Evolutionary conservation across 2,888 invertebrate species (phyloP).

Genomic region (Zele albiditarsus): DNA sequence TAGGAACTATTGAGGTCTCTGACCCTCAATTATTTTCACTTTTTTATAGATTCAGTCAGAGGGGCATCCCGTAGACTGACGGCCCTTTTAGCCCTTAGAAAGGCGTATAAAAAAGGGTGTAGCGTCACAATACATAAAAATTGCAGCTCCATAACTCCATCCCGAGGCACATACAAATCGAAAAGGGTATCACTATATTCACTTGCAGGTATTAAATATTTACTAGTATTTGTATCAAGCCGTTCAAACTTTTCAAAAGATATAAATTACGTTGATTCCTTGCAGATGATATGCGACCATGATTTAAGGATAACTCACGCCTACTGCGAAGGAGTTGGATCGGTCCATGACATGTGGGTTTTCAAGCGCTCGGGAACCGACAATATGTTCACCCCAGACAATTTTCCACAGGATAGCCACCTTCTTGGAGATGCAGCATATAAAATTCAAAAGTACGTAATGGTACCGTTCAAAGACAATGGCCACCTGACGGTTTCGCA

Average conservation of each 20-base stretch:
- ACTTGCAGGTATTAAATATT: constrained; percentile 17
- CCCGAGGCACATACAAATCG: constrained; percentile 12
- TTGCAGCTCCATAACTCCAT: constrained; percentile 18
- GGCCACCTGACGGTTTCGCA: constrained; percentile 34
- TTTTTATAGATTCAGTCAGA: no score
- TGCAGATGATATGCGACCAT: neutral
- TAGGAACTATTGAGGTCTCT: no score
- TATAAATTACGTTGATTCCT: neutral
- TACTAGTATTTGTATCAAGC: no score
- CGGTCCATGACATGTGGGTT: neutral
- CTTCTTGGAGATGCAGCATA: constrained; percentile 37
- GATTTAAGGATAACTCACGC: neutral
- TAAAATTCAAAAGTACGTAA: constrained; percentile 16
- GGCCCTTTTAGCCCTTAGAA: no score
- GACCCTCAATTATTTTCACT: no score
- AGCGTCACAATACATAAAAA: no score
- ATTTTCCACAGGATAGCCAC: constrained; percentile 33
- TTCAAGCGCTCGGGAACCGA: neutral
- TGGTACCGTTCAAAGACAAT: constrained; percentile 33
- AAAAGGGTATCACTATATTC: constrained; percentile 8
- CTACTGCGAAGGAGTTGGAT: neutral
- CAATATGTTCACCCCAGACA: neutral
- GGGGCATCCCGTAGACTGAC: no score
- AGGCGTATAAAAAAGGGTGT: no score
- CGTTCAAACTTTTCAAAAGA: neutral